Evolutionary conservation across 2,797 vertebrate genomes (phyloP), one percentile per base, ranked within the genome.

Genomic region (Gorsachius magnificus): DNA sequence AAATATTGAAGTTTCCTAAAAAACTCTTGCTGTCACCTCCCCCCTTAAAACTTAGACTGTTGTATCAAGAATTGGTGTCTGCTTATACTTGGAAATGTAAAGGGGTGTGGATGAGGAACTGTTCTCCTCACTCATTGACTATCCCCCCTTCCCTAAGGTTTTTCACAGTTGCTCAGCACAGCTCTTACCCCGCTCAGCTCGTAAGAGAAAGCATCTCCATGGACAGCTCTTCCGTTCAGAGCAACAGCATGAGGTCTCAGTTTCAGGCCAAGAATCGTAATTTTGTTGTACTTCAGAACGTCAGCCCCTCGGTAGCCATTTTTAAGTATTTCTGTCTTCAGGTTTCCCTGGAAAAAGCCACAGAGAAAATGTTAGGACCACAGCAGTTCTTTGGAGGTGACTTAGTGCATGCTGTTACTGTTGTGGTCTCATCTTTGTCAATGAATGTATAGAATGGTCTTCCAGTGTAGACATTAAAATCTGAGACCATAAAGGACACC

Each of bases 291-390:
- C 25, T 60, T 65, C 87, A 97, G 92, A 56, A 28, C 41, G 61
- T 93, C 83, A 72, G 93, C 92, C 46, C 93, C 93, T 33, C 6
- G 35, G 72, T 96, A 97, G 71, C 89, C 94, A 29, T 97, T 97
- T 91, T 93, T 93, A 48, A 97, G 60, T 56, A 97, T 87, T 72
- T 83, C 89, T 60, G 94, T 97, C 82, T 77, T 96, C 87, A 97
- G 50, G 13, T 56, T 75, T 83, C 71, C 94, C 96, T 97, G 74
- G 51, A 92, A 94, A 95, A 85, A 60, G 41, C 20, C 48, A 76
- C 36, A 74, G 64, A 90, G 79, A 92, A 65, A 45, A 61, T 66
- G 74, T 96, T 90, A 93, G 92, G 74, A 80, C 45, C 25, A 65
- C 1, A 3, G 28, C 26, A 78, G 50, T 35, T 69, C 57, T 61